phyloP scores from a whole-genome alignment of 2,888 invertebrate genomes.

The Gisinianus flammeolus region DNA sequence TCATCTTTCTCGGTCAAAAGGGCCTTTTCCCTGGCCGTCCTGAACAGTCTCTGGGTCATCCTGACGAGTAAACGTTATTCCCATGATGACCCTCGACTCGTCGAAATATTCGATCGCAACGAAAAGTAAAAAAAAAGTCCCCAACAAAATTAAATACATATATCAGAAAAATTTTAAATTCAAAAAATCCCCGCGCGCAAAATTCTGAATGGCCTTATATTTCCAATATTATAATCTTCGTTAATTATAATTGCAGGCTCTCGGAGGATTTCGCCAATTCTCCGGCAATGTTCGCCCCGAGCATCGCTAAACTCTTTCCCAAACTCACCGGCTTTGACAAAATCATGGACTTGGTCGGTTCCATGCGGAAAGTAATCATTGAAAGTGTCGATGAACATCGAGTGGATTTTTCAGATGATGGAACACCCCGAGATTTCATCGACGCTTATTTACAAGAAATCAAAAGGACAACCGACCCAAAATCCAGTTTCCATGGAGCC shows the following conservation, averaged over 20 bases:
- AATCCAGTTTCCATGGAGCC: background rate
- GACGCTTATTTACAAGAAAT: slow-evolving; percentile 1
- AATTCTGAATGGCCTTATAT: background rate
- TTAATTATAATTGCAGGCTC: background rate
- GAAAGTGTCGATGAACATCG: background rate
- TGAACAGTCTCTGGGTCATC: no score
- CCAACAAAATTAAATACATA: no score
- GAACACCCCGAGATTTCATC: background rate
- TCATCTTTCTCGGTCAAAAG: no score
- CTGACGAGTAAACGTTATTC: no score
- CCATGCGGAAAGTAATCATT: background rate
- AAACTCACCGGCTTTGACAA: background rate
- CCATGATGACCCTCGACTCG: slow-evolving; percentile 12
- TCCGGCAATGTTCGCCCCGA: background rate
- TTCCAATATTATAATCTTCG: background rate
- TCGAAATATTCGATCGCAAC: background rate
- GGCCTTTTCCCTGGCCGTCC: no score
- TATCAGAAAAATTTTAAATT: no score
- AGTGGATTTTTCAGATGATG: background rate
- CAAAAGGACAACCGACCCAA: background rate
- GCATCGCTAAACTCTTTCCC: background rate
- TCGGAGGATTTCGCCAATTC: background rate
- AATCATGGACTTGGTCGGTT: background rate
- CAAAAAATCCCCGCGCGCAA: no score
- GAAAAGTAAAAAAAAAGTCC: no score